Evolutionary conservation across 2,888 invertebrate genomes (phyloP), one percentile per base, ranked within the genome.

Genomic region (Tetranychus truncatus): DNA sequence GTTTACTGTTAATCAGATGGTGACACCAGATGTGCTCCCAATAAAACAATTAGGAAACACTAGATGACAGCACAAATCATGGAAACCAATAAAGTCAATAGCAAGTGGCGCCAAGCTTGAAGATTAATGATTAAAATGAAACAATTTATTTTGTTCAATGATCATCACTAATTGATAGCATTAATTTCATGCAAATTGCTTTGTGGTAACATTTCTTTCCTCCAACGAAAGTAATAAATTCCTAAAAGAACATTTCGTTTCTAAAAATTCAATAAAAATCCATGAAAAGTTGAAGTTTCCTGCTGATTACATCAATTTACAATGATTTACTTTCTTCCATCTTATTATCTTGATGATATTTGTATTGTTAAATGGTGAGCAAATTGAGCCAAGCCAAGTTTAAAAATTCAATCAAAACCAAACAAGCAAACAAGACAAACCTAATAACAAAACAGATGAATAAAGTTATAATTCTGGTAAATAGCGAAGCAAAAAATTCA

Each of bases 251-350:
- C 5, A 34, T 34, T 34, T 34, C 5, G 34, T 34, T 34, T 34
- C 34, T 34, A 74, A 44, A 67, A 74, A 74, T 21, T 11, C 44
- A 46, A 72, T 9, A 72, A 67, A 1, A 67, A 67, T 6, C 6
- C 9, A 67, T 67, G 67, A n/a, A 67, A 9, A 11, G 55, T 15
- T 3, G 3, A 55, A 55, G 15, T 55, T 55, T 55, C 55, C 55
- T 55, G 55, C 55, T 55, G 55, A 55, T 55, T 55, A 15, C 9
- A 55, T 55, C 55, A 55, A 55, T 55, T 55, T 55, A 55, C 55
- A 55, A 55, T 55, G 15, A 55, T 55, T 55, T 55, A 55, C 15
- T 15, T 55, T 15, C 46, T 11, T 11, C 46, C 11, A 55, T 55
- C 15, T 9, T 5, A 15, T 15, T 55, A 55, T 15, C 15, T 46